Evolutionary conservation across 2,797 vertebrate genomes (phyloP), one percentile per base, ranked within the genome.

Genomic region (Amblyopsis hoosieri): DNA sequence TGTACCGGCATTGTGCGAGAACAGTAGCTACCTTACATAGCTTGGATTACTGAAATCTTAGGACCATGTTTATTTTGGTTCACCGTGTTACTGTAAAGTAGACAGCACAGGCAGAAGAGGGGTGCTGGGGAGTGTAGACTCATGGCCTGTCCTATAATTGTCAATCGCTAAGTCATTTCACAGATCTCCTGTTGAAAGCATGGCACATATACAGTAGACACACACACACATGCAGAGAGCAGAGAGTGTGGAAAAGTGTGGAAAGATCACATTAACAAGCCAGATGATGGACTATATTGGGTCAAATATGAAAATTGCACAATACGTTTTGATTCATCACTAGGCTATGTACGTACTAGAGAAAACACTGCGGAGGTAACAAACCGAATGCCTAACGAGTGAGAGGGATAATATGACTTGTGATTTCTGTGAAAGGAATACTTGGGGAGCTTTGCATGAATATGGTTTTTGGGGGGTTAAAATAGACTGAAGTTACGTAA

Each of bases 21-120:
- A 91, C 86, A 90, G 89, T 84, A 86, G 89, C 84, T 65, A 82
- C 82, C 83, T 81, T 80, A 80, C 80, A 84, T 80, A 85, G 76
- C 82, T 78, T 82, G 71, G 75, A 86, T 89, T 87, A 87, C 87
- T 74, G 47, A 64, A 82, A 78, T 67, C 65, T 80, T 82, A 77
- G 72, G 66, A 63, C 54, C 14, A 33, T 78, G 82, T 89, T 90
- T 90, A 84, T 85, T 91, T 90, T 88, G 79, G 75, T 84, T 82
- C 74, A 71, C 72, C 37, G 66, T 80, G 80, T 74, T 67, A 77
- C 70, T 74, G 74, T 79, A 85, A 89, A 84, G 75, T 82, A 86
- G 79, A 82, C 80, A 82, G 60, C 50, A 56, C 33, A 58, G 70
- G 64, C 45, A 71, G 67, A 74, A 49, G 60, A 66, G 64, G 65